Evolutionary conservation across 2,888 invertebrate species (phyloP).

Genomic region (Clunio marinus): DNA sequence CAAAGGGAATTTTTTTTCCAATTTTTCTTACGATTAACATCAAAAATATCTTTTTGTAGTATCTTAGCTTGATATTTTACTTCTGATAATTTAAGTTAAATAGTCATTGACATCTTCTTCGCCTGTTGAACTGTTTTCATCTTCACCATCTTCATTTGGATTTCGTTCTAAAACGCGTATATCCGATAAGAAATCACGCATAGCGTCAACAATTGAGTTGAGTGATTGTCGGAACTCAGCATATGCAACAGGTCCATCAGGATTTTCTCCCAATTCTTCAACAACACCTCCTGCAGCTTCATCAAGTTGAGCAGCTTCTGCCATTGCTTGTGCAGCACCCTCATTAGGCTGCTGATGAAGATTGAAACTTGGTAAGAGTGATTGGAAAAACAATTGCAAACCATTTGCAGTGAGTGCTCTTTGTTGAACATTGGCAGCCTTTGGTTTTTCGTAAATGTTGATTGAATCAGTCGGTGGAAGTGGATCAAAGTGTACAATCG

Average conservation of each 20-base stretch:
- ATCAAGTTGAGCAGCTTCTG: constrained; percentile 41
- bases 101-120: constrained; percentile 53
- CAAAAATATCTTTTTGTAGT: too few species aligned
- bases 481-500: constrained; percentile 70
- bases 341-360: constrained; percentile 40
- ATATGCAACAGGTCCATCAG: constrained; percentile 47
- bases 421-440: background rate
- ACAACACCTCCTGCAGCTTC: constrained; percentile 40
- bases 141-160: constrained; percentile 54
- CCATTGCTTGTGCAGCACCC: constrained; percentile 40
- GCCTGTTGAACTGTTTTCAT: constrained; percentile 53
- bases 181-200: constrained; percentile 66
- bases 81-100: background rate
- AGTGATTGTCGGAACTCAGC: constrained; percentile 58
- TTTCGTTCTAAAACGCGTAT: constrained; percentile 57
- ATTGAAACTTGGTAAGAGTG: constrained; percentile 66
- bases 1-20: too few species aligned
- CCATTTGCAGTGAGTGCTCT: constrained; percentile 42
- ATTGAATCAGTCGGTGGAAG: constrained; percentile 72
- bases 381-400: constrained; percentile 64
- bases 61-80: constrained; percentile 1
- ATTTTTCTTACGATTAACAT: constrained; percentile 2
- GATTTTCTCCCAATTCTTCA: constrained; percentile 41
- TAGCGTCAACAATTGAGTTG: constrained; percentile 64
- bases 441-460: constrained; percentile 59